phyloP scores from a whole-genome alignment of 64 coral and sea anemone species.

The Pachyseris speciosa region DNA sequence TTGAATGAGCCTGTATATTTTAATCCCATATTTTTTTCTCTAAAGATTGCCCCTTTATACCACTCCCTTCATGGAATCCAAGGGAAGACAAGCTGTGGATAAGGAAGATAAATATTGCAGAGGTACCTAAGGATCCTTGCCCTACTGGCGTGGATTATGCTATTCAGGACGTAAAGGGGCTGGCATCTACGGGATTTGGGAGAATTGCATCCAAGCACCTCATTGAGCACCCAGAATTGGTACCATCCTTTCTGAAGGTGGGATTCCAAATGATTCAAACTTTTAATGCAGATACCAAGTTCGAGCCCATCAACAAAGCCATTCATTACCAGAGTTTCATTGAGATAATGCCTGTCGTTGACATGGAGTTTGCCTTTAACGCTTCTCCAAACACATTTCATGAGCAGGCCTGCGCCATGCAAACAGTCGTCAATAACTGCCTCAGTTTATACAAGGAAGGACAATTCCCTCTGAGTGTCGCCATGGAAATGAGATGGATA shows the following conservation, averaged over 20 bases:
- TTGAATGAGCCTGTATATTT: too few species aligned
- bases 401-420: conserved; percentile 40
- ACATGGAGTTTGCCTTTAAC: conserved; percentile 83
- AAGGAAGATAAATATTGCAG: conserved; percentile 52
- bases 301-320: conserved; percentile 60
- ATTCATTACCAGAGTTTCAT: conserved; percentile 75
- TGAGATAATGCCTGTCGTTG: conserved; percentile 50
- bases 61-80: neutral
- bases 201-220: neutral
- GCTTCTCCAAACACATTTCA: conserved; percentile 3
- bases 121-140: conserved; percentile 22
- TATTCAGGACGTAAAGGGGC: neutral
- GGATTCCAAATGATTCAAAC: conserved; percentile 26
- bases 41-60: neutral
- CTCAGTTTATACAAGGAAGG: neutral
- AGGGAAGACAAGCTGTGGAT: conserved; percentile 57
- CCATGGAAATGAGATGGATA: conserved; percentile 81
- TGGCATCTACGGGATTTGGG: conserved; percentile 26
- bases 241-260: conserved; percentile 57
- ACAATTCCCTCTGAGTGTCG: conserved; percentile 69
- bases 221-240: neutral
- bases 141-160: neutral
- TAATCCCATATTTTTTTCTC: too few species aligned
- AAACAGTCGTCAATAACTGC: conserved; percentile 27
- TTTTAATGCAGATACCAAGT: neutral